phyloP scores from a whole-genome alignment of 2,113 vertebrate species.

The Hipposideros armiger region DNA sequence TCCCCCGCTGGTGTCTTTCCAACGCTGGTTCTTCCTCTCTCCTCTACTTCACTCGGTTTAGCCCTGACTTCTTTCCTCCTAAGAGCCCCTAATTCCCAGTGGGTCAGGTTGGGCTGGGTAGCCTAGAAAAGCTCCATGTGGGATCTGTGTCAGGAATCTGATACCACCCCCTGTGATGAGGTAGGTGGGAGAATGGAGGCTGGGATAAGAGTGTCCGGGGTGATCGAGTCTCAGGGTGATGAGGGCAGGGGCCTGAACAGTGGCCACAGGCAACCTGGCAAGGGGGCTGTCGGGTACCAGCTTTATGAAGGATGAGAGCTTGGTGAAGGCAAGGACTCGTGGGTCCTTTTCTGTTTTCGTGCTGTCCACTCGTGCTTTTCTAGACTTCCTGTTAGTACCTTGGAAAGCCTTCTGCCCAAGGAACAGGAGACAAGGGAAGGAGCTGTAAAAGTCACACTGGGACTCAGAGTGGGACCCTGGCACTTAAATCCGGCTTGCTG shows the following conservation, averaged over 20 bases:
- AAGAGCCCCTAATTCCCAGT: neutral
- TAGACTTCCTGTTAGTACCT: neutral
- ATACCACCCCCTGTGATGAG: neutral
- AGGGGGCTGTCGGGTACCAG: neutral
- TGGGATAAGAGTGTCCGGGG: neutral
- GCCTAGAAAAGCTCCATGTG: neutral
- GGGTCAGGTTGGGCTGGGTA: neutral
- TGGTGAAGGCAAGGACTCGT: neutral
- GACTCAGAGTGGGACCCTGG: constrained; percentile 1
- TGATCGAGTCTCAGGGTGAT: neutral
- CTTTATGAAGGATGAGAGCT: neutral
- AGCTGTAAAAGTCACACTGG: neutral
- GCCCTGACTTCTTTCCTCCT: neutral
- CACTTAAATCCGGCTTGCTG: neutral
- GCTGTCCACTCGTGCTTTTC: neutral
- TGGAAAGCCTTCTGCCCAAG: neutral
- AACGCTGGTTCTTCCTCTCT: neutral
- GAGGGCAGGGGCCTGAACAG: neutral
- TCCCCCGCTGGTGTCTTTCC: neutral
- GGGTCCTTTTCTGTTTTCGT: neutral
- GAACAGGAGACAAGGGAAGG: neutral
- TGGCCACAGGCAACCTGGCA: neutral
- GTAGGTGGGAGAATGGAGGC: neutral
- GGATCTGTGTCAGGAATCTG: neutral
- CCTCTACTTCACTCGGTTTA: neutral